Base-by-base conservation (phyloP, 1,140 invertebrate genomes). In the Laodelphax striatellus region DNA sequence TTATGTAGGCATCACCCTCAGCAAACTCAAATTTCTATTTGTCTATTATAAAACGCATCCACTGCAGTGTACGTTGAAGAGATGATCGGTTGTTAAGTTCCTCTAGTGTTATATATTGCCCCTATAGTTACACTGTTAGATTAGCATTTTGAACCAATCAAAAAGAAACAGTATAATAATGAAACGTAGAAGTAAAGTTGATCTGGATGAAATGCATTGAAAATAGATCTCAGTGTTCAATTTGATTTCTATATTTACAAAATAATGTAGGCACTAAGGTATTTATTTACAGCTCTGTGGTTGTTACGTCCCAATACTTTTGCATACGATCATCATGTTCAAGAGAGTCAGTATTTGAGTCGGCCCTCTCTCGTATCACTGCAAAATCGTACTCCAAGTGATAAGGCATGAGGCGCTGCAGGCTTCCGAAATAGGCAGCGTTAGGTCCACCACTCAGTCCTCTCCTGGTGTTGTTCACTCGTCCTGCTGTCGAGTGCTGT, bases 241-340 rank as follows among this genome's bases (percentile, higher is more conserved):
- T 19, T 19, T 50, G 46, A 50, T 50, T 13, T 19, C 2, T 50
- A 10, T 50, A 19, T 17, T 50, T 19, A 19, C n/a, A 50, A 19
- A 19, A 17, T 1, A 14, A 44, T 44, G n/a, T n/a, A n/a, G n/a
- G n/a, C n/a, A 50, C 5, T 50, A 22, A 1, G 2, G 8, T 19
- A 17, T 17, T 17, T 50, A 19, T 50, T 80, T 74, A 88, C 54
- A 90, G 70, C 73, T 90, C 88, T 1, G 88, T 90, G 1, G 87
- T 90, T 6, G 87, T 86, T 43, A 90, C 87, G 44, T 87, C 88
- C 88, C 88, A 91, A 72, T 91, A 91, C 65, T 88, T 87, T 63
- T 88, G 84, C 87, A 91, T 91, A 54, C 88, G 78, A 52, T 80
- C 80, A 69, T 88, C 86, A 55, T 87, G 80, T 66, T 89, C 86